These are phyloP conservation scores for Cheumatopsyche charites DNA, from an alignment of 1,140 invertebrate genomes.

Conservation along the genomic window DNA sequence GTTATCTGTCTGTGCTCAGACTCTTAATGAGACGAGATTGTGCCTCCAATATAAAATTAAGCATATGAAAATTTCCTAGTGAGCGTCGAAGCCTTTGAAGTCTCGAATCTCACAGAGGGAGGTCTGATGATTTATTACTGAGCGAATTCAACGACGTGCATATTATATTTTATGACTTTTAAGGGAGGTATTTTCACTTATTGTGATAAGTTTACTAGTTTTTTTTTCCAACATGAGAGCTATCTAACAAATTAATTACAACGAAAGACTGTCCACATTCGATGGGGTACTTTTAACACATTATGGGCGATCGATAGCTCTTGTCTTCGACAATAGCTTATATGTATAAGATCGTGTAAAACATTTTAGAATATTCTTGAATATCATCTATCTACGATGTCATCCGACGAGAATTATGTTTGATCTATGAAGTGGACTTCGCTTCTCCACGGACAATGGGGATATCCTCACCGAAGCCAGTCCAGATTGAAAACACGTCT, in stretches of 20 bases:
- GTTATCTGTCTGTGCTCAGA: neutral
- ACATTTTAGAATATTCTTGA: no score
- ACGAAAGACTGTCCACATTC: no score
- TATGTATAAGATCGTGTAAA: neutral
- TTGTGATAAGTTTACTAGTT: no score
- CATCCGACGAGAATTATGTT: conserved; percentile 8
- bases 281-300: no score
- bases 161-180: no score
- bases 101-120: no score
- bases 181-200: no score
- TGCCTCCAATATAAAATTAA: neutral
- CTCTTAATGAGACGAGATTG: neutral
- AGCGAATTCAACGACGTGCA: no score
- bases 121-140: no score
- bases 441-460: neutral
- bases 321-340: neutral
- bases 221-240: no score
- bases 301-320: no score
- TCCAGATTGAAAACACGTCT: neutral
- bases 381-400: neutral
- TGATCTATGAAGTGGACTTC: neutral
- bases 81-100: neutral
- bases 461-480: neutral
- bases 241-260: no score
- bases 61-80: neutral